These are phyloP conservation scores for Eristalinus sepulchralis DNA, from an alignment of 2,888 invertebrate genomes.

Conservation along the genomic window DNA sequence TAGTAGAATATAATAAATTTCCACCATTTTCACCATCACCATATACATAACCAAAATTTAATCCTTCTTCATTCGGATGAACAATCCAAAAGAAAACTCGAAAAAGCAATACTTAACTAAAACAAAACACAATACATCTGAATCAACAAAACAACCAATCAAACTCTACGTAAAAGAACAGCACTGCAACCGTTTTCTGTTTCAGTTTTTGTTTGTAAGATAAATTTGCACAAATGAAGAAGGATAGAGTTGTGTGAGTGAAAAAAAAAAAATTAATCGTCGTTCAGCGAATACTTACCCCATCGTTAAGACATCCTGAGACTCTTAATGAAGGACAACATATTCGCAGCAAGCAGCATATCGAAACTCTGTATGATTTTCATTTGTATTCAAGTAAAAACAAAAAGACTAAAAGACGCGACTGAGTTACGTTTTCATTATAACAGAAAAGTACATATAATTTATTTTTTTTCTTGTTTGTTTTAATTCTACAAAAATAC, in stretches of 20 bases:
- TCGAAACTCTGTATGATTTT: not conserved
- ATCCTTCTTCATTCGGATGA: conserved; percentile 78
- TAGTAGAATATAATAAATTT: not conserved
- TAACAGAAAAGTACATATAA: conserved; percentile 60
- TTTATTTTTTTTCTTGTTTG: conserved; percentile 39
- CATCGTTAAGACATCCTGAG: conserved; percentile 63
- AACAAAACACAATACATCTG: conserved; percentile 22
- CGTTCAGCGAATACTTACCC: conserved; percentile 67
- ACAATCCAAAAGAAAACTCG: conserved; percentile 26
- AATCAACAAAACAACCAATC: conserved; percentile 56
- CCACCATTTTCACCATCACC: conserved; percentile 54
- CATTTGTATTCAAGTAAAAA: not conserved
- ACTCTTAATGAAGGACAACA: conserved; percentile 68
- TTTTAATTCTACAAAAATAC: conserved; percentile 62
- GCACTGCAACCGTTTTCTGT: conserved; percentile 39
- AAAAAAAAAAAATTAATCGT: conserved; percentile 22
- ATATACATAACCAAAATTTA: conserved; percentile 11
- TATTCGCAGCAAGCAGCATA: conserved; percentile 46
- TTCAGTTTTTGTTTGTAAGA: conserved; percentile 53
- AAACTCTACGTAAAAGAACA: conserved; percentile 36
- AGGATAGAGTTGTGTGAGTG: conserved; percentile 83
- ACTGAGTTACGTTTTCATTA: conserved; percentile 40
- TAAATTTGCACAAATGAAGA: conserved; percentile 82
- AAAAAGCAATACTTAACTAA: conserved; percentile 30
- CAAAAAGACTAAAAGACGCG: conserved; percentile 52